Base-by-base conservation (phyloP, 1,140 invertebrate genomes). In the Lepidurus arcticus region DNA sequence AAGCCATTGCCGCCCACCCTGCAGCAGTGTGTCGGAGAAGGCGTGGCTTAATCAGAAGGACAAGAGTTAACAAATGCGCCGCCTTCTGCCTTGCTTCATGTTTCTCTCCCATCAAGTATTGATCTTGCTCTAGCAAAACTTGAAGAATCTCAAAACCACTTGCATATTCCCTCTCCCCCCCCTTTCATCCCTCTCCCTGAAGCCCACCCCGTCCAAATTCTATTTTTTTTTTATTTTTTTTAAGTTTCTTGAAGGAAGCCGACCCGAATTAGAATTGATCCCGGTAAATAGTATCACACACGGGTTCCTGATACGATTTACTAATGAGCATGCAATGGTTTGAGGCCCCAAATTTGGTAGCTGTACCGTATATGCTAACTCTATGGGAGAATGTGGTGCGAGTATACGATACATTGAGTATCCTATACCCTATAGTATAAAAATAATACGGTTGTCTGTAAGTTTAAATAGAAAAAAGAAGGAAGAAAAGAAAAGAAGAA, bases 71-170 rank as follows among this genome's bases (percentile, higher is more conserved):
- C 16, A 65, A 21, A 13, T 7, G 53, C 9, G 21, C 8, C 47
- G 47, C 47, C 47, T 65, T 65, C 21, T 65, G 47, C 53, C 53
- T 65, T 13, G 13, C 16, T 65, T n/a, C 53, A 65, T 65, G 53
- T 65, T 65, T 21, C 53, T 13, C 53, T 65, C 21, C 53, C 53
- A 65, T 65, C 53, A 65, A 65, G 53, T 65, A 65, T 65, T 65
- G 53, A 65, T 65, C 53, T 65, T 65, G 53, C 1, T 21, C 53
- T 13, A 65, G 13, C 45, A 34, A 34, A 34, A 34, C 45, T 65
- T 16, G 53, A 65, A 65, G 53, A 65, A 65, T 65, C 53, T 65
- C 5, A 7, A 65, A 65, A 13, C 21, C 21, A 21, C 21, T 65
- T 10, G 16, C 16, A 65, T 65, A 13, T 13, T 7, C 53, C 53